phyloP scores from a whole-genome alignment of 2,888 invertebrate species.

The Lasioglossum zephyrum region DNA sequence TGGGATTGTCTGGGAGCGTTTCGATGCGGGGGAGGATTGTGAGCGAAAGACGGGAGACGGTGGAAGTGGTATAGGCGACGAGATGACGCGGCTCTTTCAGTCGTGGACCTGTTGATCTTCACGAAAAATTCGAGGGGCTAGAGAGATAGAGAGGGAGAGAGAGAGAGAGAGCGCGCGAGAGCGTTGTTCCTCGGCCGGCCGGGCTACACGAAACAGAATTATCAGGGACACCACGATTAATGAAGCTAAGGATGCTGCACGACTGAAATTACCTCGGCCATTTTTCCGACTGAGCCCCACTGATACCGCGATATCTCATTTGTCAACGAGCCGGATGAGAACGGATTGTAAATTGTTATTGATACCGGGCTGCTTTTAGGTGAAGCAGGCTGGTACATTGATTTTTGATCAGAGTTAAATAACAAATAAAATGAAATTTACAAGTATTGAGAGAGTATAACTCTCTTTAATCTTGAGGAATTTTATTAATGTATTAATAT shows the following conservation, averaged over 20 bases:
- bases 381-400: too few species aligned
- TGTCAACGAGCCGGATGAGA: constrained; percentile 32
- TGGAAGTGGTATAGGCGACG: constrained; percentile 59
- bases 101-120: constrained; percentile 70
- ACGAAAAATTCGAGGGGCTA: constrained; percentile 69
- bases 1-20: constrained; percentile 11
- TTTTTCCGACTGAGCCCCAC: constrained; percentile 42
- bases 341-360: constrained; percentile 53
- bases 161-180: not conserved
- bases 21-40: constrained; percentile 44
- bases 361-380: constrained; percentile 26
- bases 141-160: not conserved
- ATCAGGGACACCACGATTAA: constrained; percentile 67
- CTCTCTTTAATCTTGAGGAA: too few species aligned
- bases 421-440: too few species aligned
- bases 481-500: not conserved
- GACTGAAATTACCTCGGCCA: constrained; percentile 49
- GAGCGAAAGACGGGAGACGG: constrained; percentile 58
- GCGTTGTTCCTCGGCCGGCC: constrained; percentile 50
- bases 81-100: constrained; percentile 67
- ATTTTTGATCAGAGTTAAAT: too few species aligned
- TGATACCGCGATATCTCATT: constrained; percentile 47
- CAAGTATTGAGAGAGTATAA: too few species aligned
- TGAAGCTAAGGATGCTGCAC: constrained; percentile 59
- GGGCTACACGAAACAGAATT: constrained; percentile 56